These are phyloP conservation scores for Maccullochella peelii DNA, from an alignment of 2,113 vertebrate species.

Conservation along the genomic window DNA sequence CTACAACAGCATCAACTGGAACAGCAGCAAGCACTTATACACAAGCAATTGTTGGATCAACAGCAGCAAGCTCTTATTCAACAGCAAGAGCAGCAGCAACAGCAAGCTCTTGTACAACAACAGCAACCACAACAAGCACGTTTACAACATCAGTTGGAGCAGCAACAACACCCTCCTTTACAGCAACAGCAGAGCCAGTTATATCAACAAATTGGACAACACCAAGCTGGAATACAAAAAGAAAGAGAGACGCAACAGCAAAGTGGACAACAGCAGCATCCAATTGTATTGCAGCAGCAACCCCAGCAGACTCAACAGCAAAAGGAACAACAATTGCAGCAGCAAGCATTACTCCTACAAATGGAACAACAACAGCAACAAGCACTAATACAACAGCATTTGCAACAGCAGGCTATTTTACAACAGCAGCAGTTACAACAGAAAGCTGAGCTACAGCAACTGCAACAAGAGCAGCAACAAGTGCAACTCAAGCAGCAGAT, in stretches of 20 bases:
- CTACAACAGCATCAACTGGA: constrained; percentile 73
- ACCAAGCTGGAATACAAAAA: constrained; percentile 64
- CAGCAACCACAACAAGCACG: constrained; percentile 50
- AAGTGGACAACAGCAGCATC: constrained; percentile 58
- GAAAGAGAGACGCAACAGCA: constrained; percentile 70
- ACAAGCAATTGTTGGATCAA: constrained; percentile 64
- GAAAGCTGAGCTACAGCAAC: constrained; percentile 68
- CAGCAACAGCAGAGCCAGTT: constrained; percentile 68
- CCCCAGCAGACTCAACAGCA: constrained; percentile 63
- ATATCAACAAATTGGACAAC: constrained; percentile 72
- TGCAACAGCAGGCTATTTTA: constrained; percentile 73
- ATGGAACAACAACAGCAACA: constrained; percentile 73
- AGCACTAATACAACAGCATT: constrained; percentile 68
- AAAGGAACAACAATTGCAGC: constrained; percentile 61
- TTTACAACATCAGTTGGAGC: constrained; percentile 62
- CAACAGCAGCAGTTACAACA: constrained; percentile 73
- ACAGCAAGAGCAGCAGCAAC: constrained; percentile 63
- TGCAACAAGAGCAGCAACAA: constrained; percentile 72
- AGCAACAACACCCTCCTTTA: constrained; percentile 52
- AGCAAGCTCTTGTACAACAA: constrained; percentile 55
- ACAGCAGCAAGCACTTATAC: constrained; percentile 64
- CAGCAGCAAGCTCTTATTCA: constrained; percentile 61
- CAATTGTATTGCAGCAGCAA: constrained; percentile 60
- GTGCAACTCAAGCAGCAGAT: constrained; percentile 69
- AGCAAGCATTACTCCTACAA: constrained; percentile 72